Conservation (phyloP, 2,113 vertebrate species). For the Zeus faber region DNA sequence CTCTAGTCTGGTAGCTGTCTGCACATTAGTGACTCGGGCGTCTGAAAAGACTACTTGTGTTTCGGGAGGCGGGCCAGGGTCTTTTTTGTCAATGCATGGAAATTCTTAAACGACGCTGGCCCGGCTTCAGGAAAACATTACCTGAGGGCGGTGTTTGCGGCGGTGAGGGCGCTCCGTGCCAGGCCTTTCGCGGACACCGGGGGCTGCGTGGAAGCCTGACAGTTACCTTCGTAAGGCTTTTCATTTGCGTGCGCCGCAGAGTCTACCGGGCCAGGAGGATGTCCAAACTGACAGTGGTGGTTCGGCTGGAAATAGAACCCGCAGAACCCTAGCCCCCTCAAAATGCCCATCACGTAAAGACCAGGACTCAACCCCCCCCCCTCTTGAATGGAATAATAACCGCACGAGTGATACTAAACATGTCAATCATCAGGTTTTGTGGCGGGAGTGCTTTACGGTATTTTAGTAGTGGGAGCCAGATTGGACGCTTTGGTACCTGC, state of each 20-base stretch:
- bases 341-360: slow-evolving; percentile 54
- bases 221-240: slow-evolving; percentile 61
- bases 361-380: slow-evolving; percentile 42
- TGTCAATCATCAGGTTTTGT: slow-evolving; percentile 44
- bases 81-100: slow-evolving; percentile 66
- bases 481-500: neutral
- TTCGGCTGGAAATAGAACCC: slow-evolving; percentile 61
- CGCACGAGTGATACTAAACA: slow-evolving; percentile 50
- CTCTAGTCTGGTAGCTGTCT: slow-evolving; percentile 56
- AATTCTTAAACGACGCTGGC: slow-evolving; percentile 70
- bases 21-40: slow-evolving; percentile 48
- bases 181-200: slow-evolving; percentile 57
- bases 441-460: slow-evolving; percentile 19
- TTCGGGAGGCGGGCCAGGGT: slow-evolving; percentile 48
- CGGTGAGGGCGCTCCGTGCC: slow-evolving; percentile 57
- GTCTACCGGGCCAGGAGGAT: slow-evolving; percentile 39
- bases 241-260: no score
- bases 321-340: slow-evolving; percentile 35
- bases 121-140: slow-evolving; percentile 71
- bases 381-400: slow-evolving; percentile 48
- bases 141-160: slow-evolving; percentile 66
- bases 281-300: slow-evolving; percentile 65
- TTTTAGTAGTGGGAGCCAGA: slow-evolving; percentile 17
- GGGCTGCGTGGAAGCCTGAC: slow-evolving; percentile 56
- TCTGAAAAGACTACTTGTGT: slow-evolving; percentile 74